phyloP scores from a whole-genome alignment of 1,140 invertebrate species.

The Aporrectodea caliginosa region DNA sequence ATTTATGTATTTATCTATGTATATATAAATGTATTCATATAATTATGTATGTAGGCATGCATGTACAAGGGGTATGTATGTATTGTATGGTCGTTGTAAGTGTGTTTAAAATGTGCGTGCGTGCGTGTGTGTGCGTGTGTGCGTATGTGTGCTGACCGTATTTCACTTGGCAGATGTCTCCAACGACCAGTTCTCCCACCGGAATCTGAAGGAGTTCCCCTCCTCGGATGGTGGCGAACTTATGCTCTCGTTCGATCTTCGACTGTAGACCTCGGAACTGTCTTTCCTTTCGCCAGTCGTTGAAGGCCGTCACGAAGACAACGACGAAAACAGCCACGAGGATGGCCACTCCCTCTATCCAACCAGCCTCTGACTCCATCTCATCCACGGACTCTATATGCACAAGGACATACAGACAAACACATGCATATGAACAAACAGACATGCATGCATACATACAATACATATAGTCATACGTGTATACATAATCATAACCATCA shows the following conservation, averaged over 20 bases:
- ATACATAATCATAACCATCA: background rate
- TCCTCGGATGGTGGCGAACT: slow-evolving; percentile 88
- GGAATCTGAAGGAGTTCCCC: slow-evolving; percentile 85
- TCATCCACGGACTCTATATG: background rate
- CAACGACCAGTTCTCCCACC: slow-evolving; percentile 93
- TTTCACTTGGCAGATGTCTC: slow-evolving; percentile 83
- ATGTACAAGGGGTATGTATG: too few species aligned
- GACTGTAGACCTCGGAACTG: slow-evolving; percentile 91
- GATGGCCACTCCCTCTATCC: slow-evolving; percentile 95
- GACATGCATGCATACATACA: too few species aligned
- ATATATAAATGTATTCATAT: too few species aligned
- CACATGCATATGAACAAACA: background rate
- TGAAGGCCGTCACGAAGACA: slow-evolving; percentile 93
- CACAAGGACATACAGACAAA: background rate
- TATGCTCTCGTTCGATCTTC: slow-evolving; percentile 95
- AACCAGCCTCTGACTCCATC: slow-evolving; percentile 50
- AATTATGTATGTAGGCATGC: too few species aligned
- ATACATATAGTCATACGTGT: background rate
- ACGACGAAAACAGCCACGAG: slow-evolving; percentile 93
- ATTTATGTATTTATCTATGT: too few species aligned
- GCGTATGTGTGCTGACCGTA: too few species aligned
- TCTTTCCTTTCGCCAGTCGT: slow-evolving; percentile 95
- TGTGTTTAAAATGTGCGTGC: too few species aligned
- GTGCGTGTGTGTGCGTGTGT: too few species aligned
- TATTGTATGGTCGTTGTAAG: too few species aligned